Evolutionary conservation across 2,113 vertebrate species (phyloP).

Genomic region (Pelmatolapia mariae): DNA sequence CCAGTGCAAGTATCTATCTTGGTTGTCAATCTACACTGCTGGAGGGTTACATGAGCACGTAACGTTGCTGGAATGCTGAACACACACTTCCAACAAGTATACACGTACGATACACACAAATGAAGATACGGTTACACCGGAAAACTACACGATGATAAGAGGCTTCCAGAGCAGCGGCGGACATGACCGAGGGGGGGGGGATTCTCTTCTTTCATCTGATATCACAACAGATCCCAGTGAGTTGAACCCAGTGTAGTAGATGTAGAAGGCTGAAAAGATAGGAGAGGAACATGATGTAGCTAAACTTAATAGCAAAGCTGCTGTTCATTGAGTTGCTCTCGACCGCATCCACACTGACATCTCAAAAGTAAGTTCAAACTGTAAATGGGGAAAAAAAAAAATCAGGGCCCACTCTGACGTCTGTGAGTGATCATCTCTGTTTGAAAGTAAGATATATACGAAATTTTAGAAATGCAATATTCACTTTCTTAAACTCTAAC

Average conservation of each 20-base stretch:
- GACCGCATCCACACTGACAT: not conserved
- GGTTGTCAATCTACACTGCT: conserved; percentile 46
- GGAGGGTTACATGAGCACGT: conserved; percentile 15
- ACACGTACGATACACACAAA: not conserved
- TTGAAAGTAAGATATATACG: not conserved
- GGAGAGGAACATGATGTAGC: conserved; percentile 14
- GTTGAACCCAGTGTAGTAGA: not conserved
- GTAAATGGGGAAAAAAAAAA: not conserved
- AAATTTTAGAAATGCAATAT: not conserved
- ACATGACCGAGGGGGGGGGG: not conserved
- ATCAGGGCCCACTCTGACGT: not conserved
- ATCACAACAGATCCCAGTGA: conserved; percentile 28
- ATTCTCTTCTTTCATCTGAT: conserved; percentile 26
- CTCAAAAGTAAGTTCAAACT: not conserved
- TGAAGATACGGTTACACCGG: conserved; percentile 11
- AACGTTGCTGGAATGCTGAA: not conserved
- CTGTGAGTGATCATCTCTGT: not conserved
- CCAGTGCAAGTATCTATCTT: conserved; percentile 25
- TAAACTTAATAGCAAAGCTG: conserved; percentile 29
- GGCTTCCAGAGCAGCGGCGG: conserved; percentile 2
- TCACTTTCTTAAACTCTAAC: not conserved
- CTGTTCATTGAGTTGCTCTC: not conserved
- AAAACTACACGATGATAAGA: conserved; percentile 32
- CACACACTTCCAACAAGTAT: not conserved
- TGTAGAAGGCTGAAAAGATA: conserved; percentile 9